Conservation (phyloP, 2,888 invertebrate species). For the Leucophenga maculata region DNA sequence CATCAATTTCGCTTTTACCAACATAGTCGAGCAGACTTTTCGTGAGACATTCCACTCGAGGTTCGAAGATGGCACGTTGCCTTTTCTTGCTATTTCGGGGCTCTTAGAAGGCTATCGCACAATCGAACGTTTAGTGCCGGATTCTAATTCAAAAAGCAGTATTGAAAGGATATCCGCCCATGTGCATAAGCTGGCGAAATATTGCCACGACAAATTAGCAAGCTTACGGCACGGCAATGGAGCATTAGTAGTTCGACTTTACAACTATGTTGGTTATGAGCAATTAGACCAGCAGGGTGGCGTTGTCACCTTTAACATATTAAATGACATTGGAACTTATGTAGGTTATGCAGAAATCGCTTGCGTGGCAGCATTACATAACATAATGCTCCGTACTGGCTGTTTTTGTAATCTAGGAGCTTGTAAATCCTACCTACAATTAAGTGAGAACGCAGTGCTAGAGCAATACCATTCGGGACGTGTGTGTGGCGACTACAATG, state of each 20-base stretch:
- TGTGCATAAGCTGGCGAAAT: conserved; percentile 83
- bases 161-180: conserved; percentile 81
- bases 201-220: conserved; percentile 78
- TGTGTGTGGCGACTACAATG: conserved; percentile 90
- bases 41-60: conserved; percentile 81
- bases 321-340: conserved; percentile 82
- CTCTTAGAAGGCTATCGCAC: conserved; percentile 88
- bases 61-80: conserved; percentile 95
- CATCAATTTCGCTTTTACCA: conserved; percentile 86
- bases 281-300: conserved; percentile 82
- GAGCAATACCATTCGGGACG: conserved; percentile 89
- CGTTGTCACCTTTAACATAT: conserved; percentile 90
- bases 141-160: conserved; percentile 73
- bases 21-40: conserved; percentile 81
- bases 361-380: conserved; percentile 89
- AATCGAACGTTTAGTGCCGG: conserved; percentile 78
- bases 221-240: conserved; percentile 82
- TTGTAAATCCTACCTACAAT: conserved; percentile 85
- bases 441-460: conserved; percentile 80
- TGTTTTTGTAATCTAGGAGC: conserved; percentile 98
- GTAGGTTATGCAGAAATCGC: conserved; percentile 94
- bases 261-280: conserved; percentile 81
- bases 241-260: conserved; percentile 79
- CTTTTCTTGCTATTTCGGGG: conserved; percentile 88
- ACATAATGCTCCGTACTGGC: conserved; percentile 90